A percentile compares a stretch with the other conserved stretches of the same genome.
Conservation (phyloP, 2,888 invertebrate species). For the Orthosia cruda region DNA sequence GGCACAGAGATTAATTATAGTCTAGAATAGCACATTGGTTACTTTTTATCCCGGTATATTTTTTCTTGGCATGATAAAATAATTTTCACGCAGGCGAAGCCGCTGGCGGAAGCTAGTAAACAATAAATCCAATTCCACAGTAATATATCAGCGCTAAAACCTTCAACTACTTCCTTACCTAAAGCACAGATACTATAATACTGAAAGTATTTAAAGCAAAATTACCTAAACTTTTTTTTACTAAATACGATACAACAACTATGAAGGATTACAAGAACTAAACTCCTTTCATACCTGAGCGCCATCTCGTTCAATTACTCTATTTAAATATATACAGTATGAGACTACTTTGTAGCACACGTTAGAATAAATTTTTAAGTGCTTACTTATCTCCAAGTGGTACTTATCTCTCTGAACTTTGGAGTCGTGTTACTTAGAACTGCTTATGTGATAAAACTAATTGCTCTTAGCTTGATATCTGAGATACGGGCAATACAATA, state of each 20-base stretch:
- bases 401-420: slow-evolving; percentile 47
- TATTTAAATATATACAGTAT: slow-evolving; percentile 46
- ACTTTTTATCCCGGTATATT: no score
- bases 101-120: neutral
- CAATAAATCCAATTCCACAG: no score
- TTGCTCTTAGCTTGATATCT: slow-evolving; percentile 25
- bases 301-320: slow-evolving; percentile 26
- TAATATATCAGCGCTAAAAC: neutral
- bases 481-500: slow-evolving; percentile 4
- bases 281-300: neutral
- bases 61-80: no score
- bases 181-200: neutral
- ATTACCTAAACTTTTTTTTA: neutral
- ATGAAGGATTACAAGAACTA: slow-evolving; percentile 2
- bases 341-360: slow-evolving; percentile 21
- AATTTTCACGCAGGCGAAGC: neutral
- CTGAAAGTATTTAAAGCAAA: neutral
- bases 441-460: slow-evolving; percentile 46
- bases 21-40: no score
- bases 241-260: neutral
- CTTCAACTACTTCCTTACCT: neutral
- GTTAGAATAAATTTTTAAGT: slow-evolving; percentile 52
- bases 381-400: slow-evolving; percentile 44
- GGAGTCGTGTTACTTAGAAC: slow-evolving; percentile 28
- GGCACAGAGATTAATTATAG: no score